Conservation (phyloP, 30 jellyfish, hydroid and myxozoan species). For the Pelagia noctiluca region DNA sequence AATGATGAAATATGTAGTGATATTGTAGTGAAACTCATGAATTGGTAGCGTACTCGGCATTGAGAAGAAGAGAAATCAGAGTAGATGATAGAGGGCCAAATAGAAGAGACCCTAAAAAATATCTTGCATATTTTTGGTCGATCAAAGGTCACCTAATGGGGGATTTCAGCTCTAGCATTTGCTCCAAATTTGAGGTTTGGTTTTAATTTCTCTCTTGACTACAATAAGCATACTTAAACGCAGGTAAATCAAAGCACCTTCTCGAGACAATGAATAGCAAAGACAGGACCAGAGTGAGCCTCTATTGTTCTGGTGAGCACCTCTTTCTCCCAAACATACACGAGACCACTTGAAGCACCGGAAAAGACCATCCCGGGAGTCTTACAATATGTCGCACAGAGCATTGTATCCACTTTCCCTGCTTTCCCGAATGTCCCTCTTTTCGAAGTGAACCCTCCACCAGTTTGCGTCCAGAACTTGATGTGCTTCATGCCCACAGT, state of each 20-base stretch:
- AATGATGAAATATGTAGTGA: no score
- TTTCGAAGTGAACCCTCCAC: constrained; percentile 95
- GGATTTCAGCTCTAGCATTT: no score
- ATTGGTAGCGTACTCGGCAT: no score
- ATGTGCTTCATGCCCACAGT: constrained; percentile 96
- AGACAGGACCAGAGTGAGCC: constrained; percentile 95
- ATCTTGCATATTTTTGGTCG: no score
- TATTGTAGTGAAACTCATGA: no score
- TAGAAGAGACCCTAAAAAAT: no score
- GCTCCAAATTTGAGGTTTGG: neutral
- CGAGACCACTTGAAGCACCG: constrained; percentile 82
- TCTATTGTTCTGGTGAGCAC: constrained; percentile 66
- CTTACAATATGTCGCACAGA: constrained; percentile 83
- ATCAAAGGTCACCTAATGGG: no score
- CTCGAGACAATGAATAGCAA: constrained; percentile 92
- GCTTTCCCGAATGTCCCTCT: constrained; percentile 91
- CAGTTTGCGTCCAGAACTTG: constrained; percentile 93
- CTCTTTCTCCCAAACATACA: constrained; percentile 84
- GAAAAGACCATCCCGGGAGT: constrained; percentile 86
- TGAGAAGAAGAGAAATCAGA: no score
- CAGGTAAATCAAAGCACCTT: constrained; percentile 48
- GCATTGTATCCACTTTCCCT: constrained; percentile 88
- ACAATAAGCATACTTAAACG: neutral
- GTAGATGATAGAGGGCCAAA: no score
- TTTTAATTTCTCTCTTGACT: neutral